Conservation (phyloP, 2,797 vertebrate species). For the Acanthurus lineatus region DNA sequence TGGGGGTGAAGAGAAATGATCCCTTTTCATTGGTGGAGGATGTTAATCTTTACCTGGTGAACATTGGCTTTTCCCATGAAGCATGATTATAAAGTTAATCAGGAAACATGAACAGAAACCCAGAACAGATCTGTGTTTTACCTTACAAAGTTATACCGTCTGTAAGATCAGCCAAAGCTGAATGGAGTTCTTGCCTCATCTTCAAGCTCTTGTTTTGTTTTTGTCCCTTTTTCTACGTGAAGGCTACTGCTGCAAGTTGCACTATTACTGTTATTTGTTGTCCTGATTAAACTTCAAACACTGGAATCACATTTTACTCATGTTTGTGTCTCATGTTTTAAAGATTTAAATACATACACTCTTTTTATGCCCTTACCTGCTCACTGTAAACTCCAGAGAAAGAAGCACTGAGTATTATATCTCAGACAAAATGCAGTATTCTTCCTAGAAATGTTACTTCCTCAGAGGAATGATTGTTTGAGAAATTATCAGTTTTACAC, state of each 20-base stretch:
- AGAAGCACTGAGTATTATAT: not conserved
- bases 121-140: conserved; percentile 15
- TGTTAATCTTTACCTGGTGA: conserved; percentile 11
- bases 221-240: conserved; percentile 40
- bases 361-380: not conserved
- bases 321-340: not conserved
- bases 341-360: not conserved
- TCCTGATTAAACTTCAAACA: conserved; percentile 75
- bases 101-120: conserved; percentile 22
- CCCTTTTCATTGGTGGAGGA: conserved; percentile 3
- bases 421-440: not conserved
- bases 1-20: not conserved
- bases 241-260: conserved; percentile 64
- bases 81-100: not conserved
- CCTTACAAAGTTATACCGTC: not conserved
- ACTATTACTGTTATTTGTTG: conserved; percentile 65
- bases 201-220: conserved; percentile 37
- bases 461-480: not conserved
- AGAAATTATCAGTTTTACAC: not conserved
- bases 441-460: not conserved
- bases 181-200: conserved; percentile 18
- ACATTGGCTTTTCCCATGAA: conserved; percentile 8
- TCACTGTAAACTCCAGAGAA: not conserved
- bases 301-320: conserved; percentile 62
- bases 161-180: not conserved